Evolutionary conservation across 2,113 vertebrate species (phyloP).

Genomic region (Monarcha castaneiventris): DNA sequence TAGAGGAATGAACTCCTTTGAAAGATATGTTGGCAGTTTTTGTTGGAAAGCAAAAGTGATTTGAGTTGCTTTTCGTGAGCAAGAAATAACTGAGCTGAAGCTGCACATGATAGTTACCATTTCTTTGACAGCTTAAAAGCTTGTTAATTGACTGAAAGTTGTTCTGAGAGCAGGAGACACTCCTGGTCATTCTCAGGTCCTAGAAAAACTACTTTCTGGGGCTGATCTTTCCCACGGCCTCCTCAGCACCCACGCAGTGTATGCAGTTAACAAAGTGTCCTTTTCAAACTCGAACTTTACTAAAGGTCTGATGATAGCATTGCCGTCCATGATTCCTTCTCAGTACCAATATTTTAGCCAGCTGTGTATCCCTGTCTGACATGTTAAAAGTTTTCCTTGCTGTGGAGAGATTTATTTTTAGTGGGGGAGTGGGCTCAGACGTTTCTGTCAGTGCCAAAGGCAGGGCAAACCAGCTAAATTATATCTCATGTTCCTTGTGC

Average conservation of each 20-base stretch:
- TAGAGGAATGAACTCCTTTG: background rate
- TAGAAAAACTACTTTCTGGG: background rate
- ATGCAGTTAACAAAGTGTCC: background rate
- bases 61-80: background rate
- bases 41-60: background rate
- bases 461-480: background rate
- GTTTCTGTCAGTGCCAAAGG: background rate
- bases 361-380: background rate
- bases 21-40: background rate
- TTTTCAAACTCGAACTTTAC: background rate
- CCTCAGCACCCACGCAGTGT: fast-evolving
- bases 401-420: background rate
- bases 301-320: background rate
- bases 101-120: background rate
- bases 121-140: background rate
- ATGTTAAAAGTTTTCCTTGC: background rate
- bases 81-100: background rate
- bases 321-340: background rate
- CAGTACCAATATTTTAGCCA: background rate
- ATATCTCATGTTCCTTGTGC: background rate
- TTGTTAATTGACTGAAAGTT: background rate
- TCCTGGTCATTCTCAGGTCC: background rate
- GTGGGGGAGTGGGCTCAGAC: background rate
- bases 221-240: background rate
- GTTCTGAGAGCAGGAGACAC: background rate